Conservation (phyloP, 2,888 invertebrate species). For the Metacarcinus magister region DNA sequence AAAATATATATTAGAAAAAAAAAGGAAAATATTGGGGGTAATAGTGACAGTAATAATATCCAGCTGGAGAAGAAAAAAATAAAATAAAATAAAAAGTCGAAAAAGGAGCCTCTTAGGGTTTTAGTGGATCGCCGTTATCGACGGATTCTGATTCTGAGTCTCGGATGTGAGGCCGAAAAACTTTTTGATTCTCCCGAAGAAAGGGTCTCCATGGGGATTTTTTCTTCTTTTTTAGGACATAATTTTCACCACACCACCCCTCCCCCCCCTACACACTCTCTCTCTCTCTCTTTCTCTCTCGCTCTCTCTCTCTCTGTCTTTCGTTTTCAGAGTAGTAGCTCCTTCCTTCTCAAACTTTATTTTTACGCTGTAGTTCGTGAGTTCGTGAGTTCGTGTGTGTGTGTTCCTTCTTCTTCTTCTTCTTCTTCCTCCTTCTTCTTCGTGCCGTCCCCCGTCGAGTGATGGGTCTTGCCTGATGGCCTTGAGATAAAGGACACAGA, state of each 20-base stretch:
- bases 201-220: background rate
- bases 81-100: background rate
- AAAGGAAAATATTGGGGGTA: background rate
- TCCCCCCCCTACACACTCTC: background rate
- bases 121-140: constrained; percentile 66
- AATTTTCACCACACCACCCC: background rate
- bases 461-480: background rate
- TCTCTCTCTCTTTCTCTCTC: background rate
- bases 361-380: background rate
- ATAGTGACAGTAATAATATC: background rate
- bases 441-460: background rate
- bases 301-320: constrained; percentile 6
- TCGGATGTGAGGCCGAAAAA: background rate
- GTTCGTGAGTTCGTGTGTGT: too few relatives aligned
- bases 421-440: background rate
- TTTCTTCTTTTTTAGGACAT: constrained; percentile 47
- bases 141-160: constrained; percentile 23
- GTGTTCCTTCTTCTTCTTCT: background rate
- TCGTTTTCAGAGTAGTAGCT: background rate
- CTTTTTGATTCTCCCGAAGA: background rate
- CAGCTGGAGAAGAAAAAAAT: background rate
- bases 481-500: background rate
- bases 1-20: background rate
- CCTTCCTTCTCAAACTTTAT: background rate
- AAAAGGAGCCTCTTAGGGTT: constrained; percentile 57